Percentiles rank a stretch among this genome's conserved stretches.
Conservation (phyloP, 2,888 invertebrate genomes). For the Hyposoter dolosus region DNA sequence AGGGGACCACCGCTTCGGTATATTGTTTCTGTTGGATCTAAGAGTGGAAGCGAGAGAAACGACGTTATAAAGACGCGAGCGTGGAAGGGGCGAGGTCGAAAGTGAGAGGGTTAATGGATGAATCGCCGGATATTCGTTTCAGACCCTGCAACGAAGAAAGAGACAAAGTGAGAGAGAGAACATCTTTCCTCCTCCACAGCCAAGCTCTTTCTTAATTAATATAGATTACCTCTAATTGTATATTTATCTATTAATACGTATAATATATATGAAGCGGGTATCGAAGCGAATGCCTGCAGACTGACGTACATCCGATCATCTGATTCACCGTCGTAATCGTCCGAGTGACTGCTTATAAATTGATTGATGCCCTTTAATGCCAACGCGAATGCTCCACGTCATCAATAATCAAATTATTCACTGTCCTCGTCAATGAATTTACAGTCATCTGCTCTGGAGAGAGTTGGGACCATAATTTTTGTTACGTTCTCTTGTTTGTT, state of each 20-base stretch:
- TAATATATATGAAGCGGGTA: conserved; percentile 75
- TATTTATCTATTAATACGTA: conserved; percentile 85
- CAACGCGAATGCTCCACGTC: conserved; percentile 45
- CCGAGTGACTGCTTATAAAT: conserved; percentile 81
- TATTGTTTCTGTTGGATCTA: conserved; percentile 76
- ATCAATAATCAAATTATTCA: conserved; percentile 63
- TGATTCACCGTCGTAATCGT: conserved; percentile 83
- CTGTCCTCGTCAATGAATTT: conserved; percentile 41
- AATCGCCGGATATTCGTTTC: conserved; percentile 84
- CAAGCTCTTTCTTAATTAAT: conserved; percentile 81
- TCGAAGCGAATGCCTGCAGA: conserved; percentile 68
- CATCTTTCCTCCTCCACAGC: conserved; percentile 18
- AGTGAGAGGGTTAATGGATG: conserved; percentile 84
- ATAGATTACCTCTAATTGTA: conserved; percentile 85
- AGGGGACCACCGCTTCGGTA: conserved; percentile 71
- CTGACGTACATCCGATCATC: conserved; percentile 62
- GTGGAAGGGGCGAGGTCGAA: conserved; percentile 77
- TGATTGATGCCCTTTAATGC: conserved; percentile 79
- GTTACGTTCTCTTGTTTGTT: neutral
- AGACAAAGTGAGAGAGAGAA: conserved; percentile 56
- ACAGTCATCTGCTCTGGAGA: conserved; percentile 34
- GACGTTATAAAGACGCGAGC: neutral
- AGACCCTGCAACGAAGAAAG: conserved; percentile 78
- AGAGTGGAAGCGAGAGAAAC: conserved; percentile 43
- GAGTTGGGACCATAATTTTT: neutral